Evolutionary conservation across 1,140 invertebrate species (phyloP).

Genomic region (Anadara kagoshimensis): DNA sequence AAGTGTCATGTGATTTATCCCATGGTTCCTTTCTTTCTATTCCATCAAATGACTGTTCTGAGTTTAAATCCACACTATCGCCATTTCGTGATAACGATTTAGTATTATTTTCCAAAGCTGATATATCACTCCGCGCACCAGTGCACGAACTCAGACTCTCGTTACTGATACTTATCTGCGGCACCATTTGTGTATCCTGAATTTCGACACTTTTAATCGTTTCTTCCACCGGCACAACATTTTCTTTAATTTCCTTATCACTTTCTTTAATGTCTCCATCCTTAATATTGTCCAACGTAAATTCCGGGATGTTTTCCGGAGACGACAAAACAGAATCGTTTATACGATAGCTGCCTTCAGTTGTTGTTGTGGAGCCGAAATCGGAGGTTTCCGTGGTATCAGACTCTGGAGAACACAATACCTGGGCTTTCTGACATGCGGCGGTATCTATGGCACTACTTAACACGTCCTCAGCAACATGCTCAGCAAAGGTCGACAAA

Average conservation of each 20-base stretch:
- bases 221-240: not conserved
- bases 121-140: not conserved
- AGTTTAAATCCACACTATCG: too few species aligned
- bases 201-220: conserved; percentile 6
- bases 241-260: conserved; percentile 7
- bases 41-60: too few species aligned
- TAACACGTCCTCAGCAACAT: too few species aligned
- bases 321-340: not conserved
- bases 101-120: not conserved
- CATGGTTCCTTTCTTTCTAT: too few species aligned
- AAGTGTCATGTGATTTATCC: too few species aligned
- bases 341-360: conserved; percentile 51
- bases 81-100: too few species aligned
- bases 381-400: conserved; percentile 43
- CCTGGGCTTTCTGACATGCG: not conserved
- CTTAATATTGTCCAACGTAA: not conserved
- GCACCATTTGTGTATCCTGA: too few species aligned
- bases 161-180: conserved; percentile 3
- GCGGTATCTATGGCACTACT: too few species aligned
- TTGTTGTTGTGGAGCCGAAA: conserved; percentile 43
- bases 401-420: not conserved
- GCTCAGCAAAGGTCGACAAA: too few species aligned
- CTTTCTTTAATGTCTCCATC: conserved; percentile 3
- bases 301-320: not conserved
- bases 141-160: conserved; percentile 12